Conservation (phyloP, 2,888 invertebrate species). For the Philaethria dido region DNA sequence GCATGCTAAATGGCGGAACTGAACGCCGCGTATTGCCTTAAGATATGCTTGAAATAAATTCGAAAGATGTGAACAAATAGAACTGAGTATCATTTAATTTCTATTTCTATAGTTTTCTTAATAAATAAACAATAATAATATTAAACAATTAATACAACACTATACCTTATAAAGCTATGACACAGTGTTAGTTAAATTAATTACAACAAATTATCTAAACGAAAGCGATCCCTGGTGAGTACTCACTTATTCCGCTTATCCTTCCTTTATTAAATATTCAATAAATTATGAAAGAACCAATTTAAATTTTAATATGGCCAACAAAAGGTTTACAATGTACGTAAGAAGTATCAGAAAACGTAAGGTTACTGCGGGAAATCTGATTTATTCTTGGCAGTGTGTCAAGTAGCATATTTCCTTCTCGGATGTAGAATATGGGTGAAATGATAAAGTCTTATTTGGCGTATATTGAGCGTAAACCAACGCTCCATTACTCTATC, state of each 20-base stretch:
- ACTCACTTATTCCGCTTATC: slow-evolving; percentile 7
- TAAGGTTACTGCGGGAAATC: slow-evolving; percentile 54
- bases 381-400: slow-evolving; percentile 76
- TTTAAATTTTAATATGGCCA: slow-evolving; percentile 42
- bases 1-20: too few species aligned
- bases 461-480: slow-evolving; percentile 65
- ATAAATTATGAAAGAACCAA: slow-evolving; percentile 26
- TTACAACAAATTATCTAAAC: slow-evolving; percentile 15
- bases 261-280: slow-evolving; percentile 16
- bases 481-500: slow-evolving; percentile 56
- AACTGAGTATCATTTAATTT: too few species aligned
- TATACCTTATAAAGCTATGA: background rate
- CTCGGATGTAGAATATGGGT: slow-evolving; percentile 67
- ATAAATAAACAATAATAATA: background rate
- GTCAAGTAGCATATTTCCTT: slow-evolving; percentile 71
- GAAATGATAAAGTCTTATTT: slow-evolving; percentile 71
- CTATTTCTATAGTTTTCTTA: background rate
- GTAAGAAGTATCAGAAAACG: slow-evolving; percentile 41
- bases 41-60: background rate
- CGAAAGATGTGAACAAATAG: background rate
- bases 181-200: slow-evolving; percentile 1
- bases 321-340: slow-evolving; percentile 41
- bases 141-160: background rate
- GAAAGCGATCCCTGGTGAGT: background rate
- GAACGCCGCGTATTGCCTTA: too few species aligned